Evolutionary conservation across 2,113 vertebrate genomes (phyloP).

Genomic region (Nannospalax galili): DNA sequence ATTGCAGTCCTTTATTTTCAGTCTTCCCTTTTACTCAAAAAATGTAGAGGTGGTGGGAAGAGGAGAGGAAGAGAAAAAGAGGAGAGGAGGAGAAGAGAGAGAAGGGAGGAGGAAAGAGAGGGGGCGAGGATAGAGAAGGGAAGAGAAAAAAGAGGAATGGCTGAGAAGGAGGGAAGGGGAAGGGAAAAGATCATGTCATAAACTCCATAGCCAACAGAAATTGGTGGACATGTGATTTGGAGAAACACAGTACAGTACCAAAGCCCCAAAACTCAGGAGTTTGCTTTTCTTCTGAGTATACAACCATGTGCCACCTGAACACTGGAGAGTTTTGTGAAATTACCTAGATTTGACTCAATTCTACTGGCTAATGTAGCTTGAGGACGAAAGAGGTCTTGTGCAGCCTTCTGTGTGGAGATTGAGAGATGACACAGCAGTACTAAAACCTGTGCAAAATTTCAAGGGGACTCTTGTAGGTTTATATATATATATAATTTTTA

Average conservation of each 20-base stretch:
- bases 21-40: not conserved
- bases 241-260: not conserved
- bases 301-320: not conserved
- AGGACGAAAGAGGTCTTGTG: not conserved
- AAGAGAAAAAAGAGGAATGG: not conserved
- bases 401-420: not conserved
- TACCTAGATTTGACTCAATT: not conserved
- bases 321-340: not conserved
- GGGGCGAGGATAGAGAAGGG: too few relatives aligned
- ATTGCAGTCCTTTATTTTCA: not conserved
- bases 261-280: not conserved
- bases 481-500: too few relatives aligned
- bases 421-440: not conserved
- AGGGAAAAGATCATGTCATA: not conserved
- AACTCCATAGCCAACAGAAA: not conserved
- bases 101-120: not conserved
- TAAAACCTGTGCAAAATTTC: not conserved
- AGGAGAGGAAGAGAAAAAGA: not conserved
- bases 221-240: too few relatives aligned
- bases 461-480: not conserved
- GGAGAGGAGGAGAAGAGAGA: not conserved
- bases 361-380: not conserved
- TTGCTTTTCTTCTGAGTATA: not conserved
- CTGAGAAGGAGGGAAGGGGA: too few relatives aligned
- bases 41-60: not conserved